Percentiles rank a stretch among this genome's conserved stretches.
These are phyloP conservation scores for Micropoecilia bifurca DNA, from an alignment of 2,797 vertebrate genomes.

Conservation along the genomic window DNA sequence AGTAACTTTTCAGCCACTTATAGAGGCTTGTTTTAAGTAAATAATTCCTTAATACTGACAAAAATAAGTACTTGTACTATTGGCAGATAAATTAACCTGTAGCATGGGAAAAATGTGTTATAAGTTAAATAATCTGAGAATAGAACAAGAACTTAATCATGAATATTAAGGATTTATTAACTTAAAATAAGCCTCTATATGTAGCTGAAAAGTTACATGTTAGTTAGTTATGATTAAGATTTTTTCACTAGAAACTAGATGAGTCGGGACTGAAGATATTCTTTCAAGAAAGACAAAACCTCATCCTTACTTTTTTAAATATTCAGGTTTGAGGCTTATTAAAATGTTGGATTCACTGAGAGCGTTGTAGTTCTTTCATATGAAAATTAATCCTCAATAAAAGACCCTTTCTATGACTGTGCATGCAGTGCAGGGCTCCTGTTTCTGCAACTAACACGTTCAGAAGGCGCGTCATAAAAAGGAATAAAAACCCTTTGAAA, in stretches of 20 bases:
- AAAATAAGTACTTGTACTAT: no score
- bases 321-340: not conserved
- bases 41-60: no score
- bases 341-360: not conserved
- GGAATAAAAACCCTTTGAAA: conserved; percentile 15
- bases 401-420: not conserved
- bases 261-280: not conserved
- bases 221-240: no score
- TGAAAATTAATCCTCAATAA: not conserved
- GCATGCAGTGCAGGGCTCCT: not conserved
- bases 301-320: not conserved
- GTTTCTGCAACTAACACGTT: not conserved
- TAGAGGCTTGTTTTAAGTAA: no score
- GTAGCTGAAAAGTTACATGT: no score
- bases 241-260: not conserved
- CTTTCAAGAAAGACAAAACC: not conserved
- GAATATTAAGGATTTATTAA: no score
- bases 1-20: no score
- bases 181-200: no score
- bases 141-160: no score
- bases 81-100: no score
- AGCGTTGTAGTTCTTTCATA: not conserved
- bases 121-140: no score
- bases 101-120: no score
- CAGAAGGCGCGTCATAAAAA: not conserved